Percentiles rank a stretch among this genome's conserved stretches.
phyloP scores from a whole-genome alignment of 2,797 vertebrate genomes.

The Onychomys leucogaster region DNA sequence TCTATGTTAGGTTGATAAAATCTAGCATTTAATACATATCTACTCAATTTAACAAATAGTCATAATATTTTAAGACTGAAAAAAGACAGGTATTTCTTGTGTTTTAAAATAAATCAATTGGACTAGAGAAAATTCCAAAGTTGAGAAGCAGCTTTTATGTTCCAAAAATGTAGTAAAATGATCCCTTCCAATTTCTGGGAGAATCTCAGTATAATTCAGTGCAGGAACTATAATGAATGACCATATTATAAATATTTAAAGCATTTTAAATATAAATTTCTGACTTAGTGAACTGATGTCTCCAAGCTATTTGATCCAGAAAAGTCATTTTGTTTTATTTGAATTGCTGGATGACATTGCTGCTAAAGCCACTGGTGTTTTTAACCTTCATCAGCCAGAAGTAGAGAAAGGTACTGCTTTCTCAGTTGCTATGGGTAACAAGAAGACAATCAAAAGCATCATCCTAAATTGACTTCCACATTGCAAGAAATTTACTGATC shows the following conservation, averaged over 20 bases:
- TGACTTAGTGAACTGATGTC: neutral
- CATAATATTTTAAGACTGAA: neutral
- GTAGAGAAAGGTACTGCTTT: neutral
- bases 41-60: neutral
- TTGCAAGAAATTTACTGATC: constrained; percentile 75
- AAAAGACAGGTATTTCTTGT: neutral
- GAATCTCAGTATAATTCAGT: neutral
- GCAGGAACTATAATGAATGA: neutral
- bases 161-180: constrained; percentile 21
- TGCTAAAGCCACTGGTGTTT: neutral
- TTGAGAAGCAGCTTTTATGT: constrained; percentile 34
- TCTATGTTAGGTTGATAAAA: neutral
- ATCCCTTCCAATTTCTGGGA: neutral
- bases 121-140: neutral
- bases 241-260: constrained; percentile 39
- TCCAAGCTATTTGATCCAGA: neutral
- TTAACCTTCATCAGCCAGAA: neutral
- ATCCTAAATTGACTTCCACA: constrained; percentile 67
- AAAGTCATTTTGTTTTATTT: constrained; percentile 10
- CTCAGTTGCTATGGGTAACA: constrained; percentile 27
- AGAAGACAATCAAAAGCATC: constrained; percentile 65
- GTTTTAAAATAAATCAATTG: neutral
- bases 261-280: neutral
- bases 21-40: neutral
- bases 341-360: constrained; percentile 18